Conservation (phyloP, 2,113 vertebrate genomes). For the Reinhardtius hippoglossoides region DNA sequence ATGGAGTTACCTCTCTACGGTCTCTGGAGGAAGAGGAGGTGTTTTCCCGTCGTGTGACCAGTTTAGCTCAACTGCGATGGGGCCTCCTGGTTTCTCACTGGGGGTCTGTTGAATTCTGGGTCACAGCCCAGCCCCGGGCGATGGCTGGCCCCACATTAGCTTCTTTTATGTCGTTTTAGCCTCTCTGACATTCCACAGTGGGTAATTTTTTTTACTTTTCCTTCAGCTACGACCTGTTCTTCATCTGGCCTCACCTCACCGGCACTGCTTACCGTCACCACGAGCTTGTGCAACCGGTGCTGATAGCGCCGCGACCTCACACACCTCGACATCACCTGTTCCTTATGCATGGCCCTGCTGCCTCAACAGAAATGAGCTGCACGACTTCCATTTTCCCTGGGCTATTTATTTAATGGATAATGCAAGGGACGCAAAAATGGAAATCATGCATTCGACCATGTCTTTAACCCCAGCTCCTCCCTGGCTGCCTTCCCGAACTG, state of each 20-base stretch:
- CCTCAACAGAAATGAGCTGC: conserved; percentile 56
- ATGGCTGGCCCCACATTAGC: conserved; percentile 51
- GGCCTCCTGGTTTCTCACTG: conserved; percentile 58
- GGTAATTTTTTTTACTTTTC: conserved; percentile 57
- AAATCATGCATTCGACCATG: conserved; percentile 74
- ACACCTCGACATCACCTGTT: conserved; percentile 65
- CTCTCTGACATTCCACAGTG: conserved; percentile 42
- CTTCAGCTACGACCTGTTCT: conserved; percentile 60
- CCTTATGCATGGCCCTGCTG: conserved; percentile 52
- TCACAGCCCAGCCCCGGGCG: conserved; percentile 64
- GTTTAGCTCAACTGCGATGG: conserved; percentile 46
- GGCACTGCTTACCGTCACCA: conserved; percentile 22
- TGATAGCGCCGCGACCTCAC: conserved; percentile 19
- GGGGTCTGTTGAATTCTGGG: conserved; percentile 69
- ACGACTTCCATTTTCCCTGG: conserved; percentile 60
- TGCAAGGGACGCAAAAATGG: conserved; percentile 72
- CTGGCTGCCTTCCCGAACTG: conserved; percentile 40
- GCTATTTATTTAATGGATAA: conserved; percentile 82
- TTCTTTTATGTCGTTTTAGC: conserved; percentile 26
- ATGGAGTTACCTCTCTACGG: conserved; percentile 63
- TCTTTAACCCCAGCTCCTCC: conserved; percentile 68
- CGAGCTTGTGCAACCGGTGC: conserved; percentile 47
- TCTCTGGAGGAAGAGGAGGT: conserved; percentile 42
- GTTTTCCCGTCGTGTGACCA: conserved; percentile 57
- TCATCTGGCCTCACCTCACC: conserved; percentile 27